phyloP scores from a whole-genome alignment of 1,140 invertebrate genomes.

The Cotesia glomerata region DNA sequence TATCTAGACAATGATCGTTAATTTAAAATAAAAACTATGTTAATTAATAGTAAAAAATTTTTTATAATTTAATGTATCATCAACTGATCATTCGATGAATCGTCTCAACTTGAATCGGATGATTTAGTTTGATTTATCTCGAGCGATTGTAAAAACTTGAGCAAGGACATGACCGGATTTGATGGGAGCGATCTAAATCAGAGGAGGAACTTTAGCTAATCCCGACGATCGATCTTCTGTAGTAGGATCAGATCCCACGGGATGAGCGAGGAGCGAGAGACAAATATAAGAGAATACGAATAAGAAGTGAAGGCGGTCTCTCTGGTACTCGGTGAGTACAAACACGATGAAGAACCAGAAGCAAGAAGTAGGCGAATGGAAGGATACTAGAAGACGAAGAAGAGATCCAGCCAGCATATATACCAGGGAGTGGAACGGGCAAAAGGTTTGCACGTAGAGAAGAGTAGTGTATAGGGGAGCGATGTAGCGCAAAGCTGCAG shows the following conservation, averaged over 20 bases:
- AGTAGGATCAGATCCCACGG: slow-evolving; percentile 23
- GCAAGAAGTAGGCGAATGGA: slow-evolving; percentile 24
- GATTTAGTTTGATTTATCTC: no score
- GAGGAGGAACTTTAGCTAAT: slow-evolving; percentile 12
- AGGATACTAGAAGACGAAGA: slow-evolving; percentile 20
- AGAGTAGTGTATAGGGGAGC: slow-evolving; percentile 46
- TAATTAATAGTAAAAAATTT: no score
- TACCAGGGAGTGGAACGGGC: not conserved
- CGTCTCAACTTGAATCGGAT: no score
- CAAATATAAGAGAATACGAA: no score
- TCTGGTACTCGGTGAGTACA: slow-evolving; percentile 31
- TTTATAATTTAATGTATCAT: no score
- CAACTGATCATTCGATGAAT: no score
- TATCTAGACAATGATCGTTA: no score
- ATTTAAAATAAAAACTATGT: no score
- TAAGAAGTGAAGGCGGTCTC: slow-evolving; percentile 18
- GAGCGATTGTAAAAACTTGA: not conserved
- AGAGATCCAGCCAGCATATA: slow-evolving; percentile 34
- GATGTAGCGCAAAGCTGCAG: slow-evolving; percentile 63
- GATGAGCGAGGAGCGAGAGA: not conserved
- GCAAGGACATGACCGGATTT: not conserved
- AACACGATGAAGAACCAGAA: slow-evolving; percentile 27
- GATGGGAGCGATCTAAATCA: not conserved
- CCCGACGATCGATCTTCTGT: slow-evolving; percentile 22
- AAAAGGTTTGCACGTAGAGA: slow-evolving; percentile 32